Conservation (phyloP, 1,140 invertebrate genomes). For the Ips nitidus region DNA sequence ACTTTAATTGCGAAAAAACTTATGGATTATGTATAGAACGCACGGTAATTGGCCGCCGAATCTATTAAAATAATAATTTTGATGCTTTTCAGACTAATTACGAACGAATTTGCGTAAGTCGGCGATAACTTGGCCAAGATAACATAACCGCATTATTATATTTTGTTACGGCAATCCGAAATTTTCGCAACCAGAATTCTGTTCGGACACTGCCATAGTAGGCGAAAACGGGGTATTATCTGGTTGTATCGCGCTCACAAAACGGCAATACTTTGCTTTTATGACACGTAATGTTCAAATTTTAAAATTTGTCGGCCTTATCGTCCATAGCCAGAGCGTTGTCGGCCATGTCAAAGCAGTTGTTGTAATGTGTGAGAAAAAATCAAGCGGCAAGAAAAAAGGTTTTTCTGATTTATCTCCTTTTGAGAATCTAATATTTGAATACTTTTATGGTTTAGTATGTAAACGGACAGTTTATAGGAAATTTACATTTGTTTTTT, state of each 20-base stretch:
- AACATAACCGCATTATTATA: conserved; percentile 5
- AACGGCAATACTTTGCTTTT: conserved; percentile 23
- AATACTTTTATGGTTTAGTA: too few species aligned
- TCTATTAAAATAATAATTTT: conserved; percentile 34
- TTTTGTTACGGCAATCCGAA: not conserved
- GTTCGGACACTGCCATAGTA: not conserved
- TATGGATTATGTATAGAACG: conserved; percentile 31
- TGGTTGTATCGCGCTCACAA: conserved; percentile 6
- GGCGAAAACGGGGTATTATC: conserved; percentile 16
- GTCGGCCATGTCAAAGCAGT: conserved; percentile 24
- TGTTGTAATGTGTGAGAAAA: conserved; percentile 19
- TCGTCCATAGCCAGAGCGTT: not conserved
- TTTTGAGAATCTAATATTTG: not conserved
- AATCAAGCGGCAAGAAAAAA: conserved; percentile 15
- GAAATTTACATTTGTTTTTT: too few species aligned
- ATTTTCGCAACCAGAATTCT: not conserved
- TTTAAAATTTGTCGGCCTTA: not conserved
- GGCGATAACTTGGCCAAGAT: not conserved
- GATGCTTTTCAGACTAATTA: conserved; percentile 28
- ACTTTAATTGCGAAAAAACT: conserved; percentile 35
- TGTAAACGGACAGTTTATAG: too few species aligned
- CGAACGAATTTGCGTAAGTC: conserved; percentile 26
- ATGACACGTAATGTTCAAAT: conserved; percentile 19
- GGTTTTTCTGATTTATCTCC: not conserved
- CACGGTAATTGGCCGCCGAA: conserved; percentile 33